Evolutionary conservation across 2,113 vertebrate genomes (phyloP).

Genomic region (Microtus ochrogaster): DNA sequence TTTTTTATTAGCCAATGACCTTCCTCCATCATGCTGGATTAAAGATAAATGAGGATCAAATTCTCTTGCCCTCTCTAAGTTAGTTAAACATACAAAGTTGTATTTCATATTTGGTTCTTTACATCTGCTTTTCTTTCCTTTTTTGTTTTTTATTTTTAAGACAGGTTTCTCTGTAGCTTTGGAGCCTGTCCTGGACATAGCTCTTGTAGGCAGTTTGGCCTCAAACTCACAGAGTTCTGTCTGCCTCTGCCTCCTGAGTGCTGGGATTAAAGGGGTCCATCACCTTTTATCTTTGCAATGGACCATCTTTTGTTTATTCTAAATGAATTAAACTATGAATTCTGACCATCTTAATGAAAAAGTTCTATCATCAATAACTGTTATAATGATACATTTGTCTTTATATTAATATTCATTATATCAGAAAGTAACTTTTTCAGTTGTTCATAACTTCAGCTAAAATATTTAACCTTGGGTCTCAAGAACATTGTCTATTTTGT

Average conservation of each 20-base stretch:
- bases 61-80: rapidly evolving
- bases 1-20: too few relatives aligned
- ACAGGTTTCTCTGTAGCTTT: too few relatives aligned
- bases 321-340: background rate
- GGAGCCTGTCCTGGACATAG: too few relatives aligned
- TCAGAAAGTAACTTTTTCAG: background rate
- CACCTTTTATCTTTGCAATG: background rate
- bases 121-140: background rate
- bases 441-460: background rate
- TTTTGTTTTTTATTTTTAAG: too few relatives aligned
- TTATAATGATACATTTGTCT: background rate
- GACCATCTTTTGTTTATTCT: background rate
- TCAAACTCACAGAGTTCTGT: too few relatives aligned
- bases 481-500: background rate
- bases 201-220: too few relatives aligned
- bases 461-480: background rate
- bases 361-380: background rate
- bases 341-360: background rate
- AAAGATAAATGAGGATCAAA: background rate
- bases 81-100: background rate
- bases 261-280: too few relatives aligned
- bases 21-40: background rate
- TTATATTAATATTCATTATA: background rate
- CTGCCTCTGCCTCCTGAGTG: too few relatives aligned
- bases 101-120: background rate